Percentiles rank a stretch among this genome's conserved stretches.
Evolutionary conservation across 2,888 invertebrate species (phyloP).

Genomic region (Loripinus fragilis): DNA sequence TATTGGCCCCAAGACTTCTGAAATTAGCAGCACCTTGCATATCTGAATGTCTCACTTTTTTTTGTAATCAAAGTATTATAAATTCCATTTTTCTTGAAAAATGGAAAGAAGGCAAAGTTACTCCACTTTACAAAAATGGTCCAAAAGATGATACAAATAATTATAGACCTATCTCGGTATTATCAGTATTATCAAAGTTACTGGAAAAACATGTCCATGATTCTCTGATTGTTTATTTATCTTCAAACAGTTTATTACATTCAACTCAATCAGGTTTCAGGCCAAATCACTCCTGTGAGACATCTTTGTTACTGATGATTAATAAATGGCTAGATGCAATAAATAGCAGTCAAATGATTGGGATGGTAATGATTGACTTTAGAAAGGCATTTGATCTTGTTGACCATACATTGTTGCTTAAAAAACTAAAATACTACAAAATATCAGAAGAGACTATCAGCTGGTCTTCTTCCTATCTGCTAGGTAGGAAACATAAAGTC

Average conservation of each 20-base stretch:
- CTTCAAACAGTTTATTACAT: conserved; percentile 15
- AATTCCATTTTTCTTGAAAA: neutral
- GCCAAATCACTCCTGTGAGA: conserved; percentile 35
- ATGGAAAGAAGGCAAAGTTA: conserved; percentile 4
- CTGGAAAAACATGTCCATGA: conserved; percentile 20
- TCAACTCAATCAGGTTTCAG: conserved; percentile 33
- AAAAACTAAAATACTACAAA: conserved; percentile 27
- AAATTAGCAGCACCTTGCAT: neutral
- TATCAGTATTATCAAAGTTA: neutral
- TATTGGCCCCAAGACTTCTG: conserved; percentile 1
- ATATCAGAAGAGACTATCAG: conserved; percentile 14
- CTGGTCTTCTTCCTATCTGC: conserved; percentile 5
- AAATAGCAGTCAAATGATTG: conserved; percentile 22
- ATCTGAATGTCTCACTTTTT: neutral
- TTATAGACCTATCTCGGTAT: neutral
- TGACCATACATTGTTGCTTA: conserved; percentile 22
- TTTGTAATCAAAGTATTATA: neutral
- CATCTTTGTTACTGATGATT: conserved; percentile 17
- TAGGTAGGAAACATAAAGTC: conserved; percentile 6
- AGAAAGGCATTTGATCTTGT: conserved; percentile 36
- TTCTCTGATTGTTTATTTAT: neutral
- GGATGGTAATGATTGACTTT: conserved; percentile 30
- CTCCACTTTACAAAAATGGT: neutral
- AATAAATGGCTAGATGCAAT: conserved; percentile 13
- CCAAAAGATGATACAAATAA: neutral